These are phyloP conservation scores for Limnothrissa miodon DNA, from an alignment of 2,113 vertebrate genomes.

Conservation along the genomic window DNA sequence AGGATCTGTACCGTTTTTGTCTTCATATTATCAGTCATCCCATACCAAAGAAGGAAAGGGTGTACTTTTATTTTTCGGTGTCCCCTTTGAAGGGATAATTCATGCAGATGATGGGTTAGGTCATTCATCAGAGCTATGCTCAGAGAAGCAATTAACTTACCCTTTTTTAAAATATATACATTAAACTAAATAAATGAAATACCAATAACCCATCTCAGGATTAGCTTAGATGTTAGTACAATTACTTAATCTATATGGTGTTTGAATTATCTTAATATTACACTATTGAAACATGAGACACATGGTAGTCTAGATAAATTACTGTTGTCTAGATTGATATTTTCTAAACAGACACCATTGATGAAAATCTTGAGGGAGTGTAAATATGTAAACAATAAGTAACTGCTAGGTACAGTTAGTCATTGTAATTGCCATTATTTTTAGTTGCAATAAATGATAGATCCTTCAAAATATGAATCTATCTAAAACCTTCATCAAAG, in stretches of 20 bases:
- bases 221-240: not conserved
- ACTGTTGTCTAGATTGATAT: no score
- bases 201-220: not conserved
- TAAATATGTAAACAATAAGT: not conserved
- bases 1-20: not conserved
- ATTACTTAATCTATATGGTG: not conserved
- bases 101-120: not conserved
- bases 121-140: slow-evolving; percentile 25
- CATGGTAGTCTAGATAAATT: not conserved
- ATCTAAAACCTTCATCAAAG: not conserved
- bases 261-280: not conserved
- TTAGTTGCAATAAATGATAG: not conserved
- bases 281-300: not conserved
- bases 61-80: not conserved
- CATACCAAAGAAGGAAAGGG: not conserved
- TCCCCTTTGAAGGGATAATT: not conserved
- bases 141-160: slow-evolving; percentile 19
- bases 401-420: not conserved
- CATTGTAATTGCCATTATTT: not conserved
- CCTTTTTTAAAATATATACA: not conserved
- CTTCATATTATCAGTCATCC: not conserved
- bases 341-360: not conserved
- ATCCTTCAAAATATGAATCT: not conserved
- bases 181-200: no score
- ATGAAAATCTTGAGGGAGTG: not conserved